Base-by-base conservation (phyloP, 2,113 vertebrate species). In the Acinonyx jubatus region DNA sequence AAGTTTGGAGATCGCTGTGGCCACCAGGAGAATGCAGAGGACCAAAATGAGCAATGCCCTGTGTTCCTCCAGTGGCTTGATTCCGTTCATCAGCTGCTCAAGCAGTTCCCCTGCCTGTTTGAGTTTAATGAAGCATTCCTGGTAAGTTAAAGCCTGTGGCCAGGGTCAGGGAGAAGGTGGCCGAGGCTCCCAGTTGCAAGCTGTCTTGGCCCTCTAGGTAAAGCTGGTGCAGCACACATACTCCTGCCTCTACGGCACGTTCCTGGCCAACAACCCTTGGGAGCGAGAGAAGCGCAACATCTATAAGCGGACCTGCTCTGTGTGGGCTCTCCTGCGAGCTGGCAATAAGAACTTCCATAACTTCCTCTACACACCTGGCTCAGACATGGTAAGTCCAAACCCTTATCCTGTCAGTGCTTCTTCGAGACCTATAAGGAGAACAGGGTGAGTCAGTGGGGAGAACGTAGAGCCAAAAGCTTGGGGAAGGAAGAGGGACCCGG, bases 341-440 rank as follows among this genome's bases (percentile, higher is more conserved):
- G 99, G 99, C 98, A 99, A 99, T 98, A 99, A 99, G 99, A 99
- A 99, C 98, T 99, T 99, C 97, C 99, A 99, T 98, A 99, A 99
- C 97, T 99, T 99, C 89, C 99, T 99, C 97, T 99, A 99, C 69
- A 99, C 99, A 98, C 99, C 99, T 0, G 99, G 99, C 41, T 99
- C 99, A 1, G 99, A 99, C 93, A 99, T 99, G 99, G 99, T 99
- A 96, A 98, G 98, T 76, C 13, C 15, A 1, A 63, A 48, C 23
- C 91, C 66, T 81, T 38, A 33, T 18, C 14, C 23, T 63, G 0
- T 38, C 50, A 33, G 48, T 33, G 31, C 55, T 61, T 52, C 85
- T 23, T 94, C 14, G 74, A 63, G 2, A 10, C 48, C 48, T 73
- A 23, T 29, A 12, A 19, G 8, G 15, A 18, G 50, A 66, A 63